Conservation (phyloP, 2,888 invertebrate species). For the Mythimna vitellina region DNA sequence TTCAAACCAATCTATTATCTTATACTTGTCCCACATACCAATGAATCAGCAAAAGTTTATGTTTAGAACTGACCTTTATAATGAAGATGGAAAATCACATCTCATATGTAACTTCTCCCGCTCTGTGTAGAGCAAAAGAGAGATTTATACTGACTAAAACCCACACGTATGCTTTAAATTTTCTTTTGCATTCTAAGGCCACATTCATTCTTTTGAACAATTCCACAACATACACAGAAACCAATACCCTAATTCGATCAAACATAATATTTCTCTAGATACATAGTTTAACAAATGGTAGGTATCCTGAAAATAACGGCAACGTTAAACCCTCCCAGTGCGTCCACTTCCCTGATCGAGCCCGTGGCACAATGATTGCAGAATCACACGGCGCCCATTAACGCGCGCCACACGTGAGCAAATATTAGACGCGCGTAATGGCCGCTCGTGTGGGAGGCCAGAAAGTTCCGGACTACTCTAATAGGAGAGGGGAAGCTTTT, state of each 20-base stretch:
- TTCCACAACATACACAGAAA: too few relatives aligned
- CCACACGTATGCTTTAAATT: too few relatives aligned
- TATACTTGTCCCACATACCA: not conserved
- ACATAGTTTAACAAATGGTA: not conserved
- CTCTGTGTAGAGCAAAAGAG: too few relatives aligned
- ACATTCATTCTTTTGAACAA: too few relatives aligned
- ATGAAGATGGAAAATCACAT: too few relatives aligned
- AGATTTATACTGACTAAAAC: too few relatives aligned
- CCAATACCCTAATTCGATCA: too few relatives aligned
- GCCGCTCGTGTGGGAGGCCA: constrained; percentile 8
- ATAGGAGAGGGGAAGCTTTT: constrained; percentile 18
- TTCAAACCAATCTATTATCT: not conserved
- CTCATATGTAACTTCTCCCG: too few relatives aligned
- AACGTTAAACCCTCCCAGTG: constrained; percentile 1
- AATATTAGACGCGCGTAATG: constrained; percentile 50
- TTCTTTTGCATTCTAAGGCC: too few relatives aligned
- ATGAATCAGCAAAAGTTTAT: too few relatives aligned
- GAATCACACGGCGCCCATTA: constrained; percentile 46
- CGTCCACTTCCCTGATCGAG: constrained; percentile 5
- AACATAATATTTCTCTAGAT: too few relatives aligned
- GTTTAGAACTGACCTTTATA: too few relatives aligned
- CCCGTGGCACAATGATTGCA: constrained; percentile 34
- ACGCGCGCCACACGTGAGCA: constrained; percentile 36
- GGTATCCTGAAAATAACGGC: not conserved
- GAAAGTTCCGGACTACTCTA: constrained; percentile 19